Base-by-base conservation (phyloP, 2,888 invertebrate genomes). In the Hirtodrosophila cameraria region DNA sequence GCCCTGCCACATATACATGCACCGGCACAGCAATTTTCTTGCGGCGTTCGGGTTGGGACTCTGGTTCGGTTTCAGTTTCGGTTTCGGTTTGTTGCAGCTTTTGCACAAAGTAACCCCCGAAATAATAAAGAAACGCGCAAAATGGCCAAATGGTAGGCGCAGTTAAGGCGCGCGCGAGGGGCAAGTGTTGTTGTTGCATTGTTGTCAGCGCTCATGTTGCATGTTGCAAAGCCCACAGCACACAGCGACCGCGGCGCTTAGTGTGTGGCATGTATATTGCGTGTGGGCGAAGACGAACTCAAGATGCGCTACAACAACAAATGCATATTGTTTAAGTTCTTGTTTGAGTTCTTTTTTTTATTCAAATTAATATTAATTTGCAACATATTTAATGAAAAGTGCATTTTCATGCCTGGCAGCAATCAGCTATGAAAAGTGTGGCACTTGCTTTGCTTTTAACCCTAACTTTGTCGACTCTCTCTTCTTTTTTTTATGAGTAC, bases 171-270 rank as follows among this genome's bases (percentile, higher is more conserved):
- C 35, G 20, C n/a, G 35, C 39, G 48, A 3, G 28, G 20, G 33
- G 35, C 46, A 70, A 71, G 71, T 59, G 70, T 63, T 80, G 70
- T 63, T 80, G 23, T 23, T 23, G 79, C 83, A 84, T 77, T 84
- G 84, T 84, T 84, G 79, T 80, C 82, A 80, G 81, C 81, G 73
- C 62, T 67, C 78, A 74, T 79, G 79, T 79, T 77, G 63, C 74
- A 74, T 60, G 69, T 54, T 39, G 48, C 55, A n/a, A n/a, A n/a
- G n/a, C n/a, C n/a, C n/a, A n/a, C n/a, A 28, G 70, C 71, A 45
- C 45, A 35, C 46, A 48, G 65, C 48, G 43, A 38, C 62, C 54
- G 45, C 64, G 77, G 74, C 84, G 81, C 84, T 83, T 80, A 60
- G 77, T 74, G 73, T 83, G 77, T 74, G 84, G 80, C 79, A 81